phyloP scores from a whole-genome alignment of 2,888 invertebrate species.

The Lamellibrachia satsuma region DNA sequence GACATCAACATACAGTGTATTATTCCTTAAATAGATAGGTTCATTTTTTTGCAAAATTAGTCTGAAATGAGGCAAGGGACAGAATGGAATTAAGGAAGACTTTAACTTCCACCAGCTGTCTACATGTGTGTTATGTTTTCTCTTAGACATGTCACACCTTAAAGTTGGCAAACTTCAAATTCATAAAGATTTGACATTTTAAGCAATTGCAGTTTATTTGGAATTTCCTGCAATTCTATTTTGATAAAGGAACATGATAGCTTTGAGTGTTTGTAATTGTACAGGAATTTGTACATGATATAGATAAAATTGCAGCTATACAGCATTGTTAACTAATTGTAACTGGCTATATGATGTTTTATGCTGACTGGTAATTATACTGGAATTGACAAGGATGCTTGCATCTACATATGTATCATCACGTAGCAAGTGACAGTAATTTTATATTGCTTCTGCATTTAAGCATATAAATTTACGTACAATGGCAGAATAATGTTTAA shows the following conservation, averaged over 20 bases:
- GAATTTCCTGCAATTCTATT: neutral
- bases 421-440: neutral
- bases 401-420: neutral
- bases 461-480: neutral
- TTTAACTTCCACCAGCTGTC: no score
- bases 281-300: neutral
- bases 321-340: neutral
- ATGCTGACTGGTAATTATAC: no score
- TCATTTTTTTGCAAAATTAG: no score
- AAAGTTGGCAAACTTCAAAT: neutral
- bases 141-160: no score
- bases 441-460: neutral
- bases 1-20: no score
- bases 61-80: no score
- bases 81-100: no score
- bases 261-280: neutral
- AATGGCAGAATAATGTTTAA: neutral
- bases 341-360: neutral
- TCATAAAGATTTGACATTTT: neutral
- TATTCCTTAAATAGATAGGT: no score
- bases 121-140: no score
- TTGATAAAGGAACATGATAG: neutral
- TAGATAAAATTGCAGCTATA: neutral
- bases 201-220: neutral
- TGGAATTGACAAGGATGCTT: neutral